Evolutionary conservation across 1,140 invertebrate genomes (phyloP), one percentile per base, ranked within the genome.

Genomic region (Bombus pascuorum): DNA sequence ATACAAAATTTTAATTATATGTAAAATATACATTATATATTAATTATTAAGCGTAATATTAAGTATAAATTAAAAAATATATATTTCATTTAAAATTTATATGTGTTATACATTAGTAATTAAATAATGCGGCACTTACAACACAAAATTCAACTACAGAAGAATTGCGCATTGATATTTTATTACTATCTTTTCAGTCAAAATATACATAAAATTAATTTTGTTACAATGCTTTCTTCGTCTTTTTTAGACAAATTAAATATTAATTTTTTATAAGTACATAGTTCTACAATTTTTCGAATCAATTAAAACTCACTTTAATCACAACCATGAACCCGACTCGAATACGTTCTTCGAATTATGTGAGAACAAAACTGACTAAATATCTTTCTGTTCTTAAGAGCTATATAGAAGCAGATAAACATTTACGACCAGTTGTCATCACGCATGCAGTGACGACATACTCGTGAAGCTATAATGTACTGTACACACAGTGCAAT

Each of bases 391-490:
- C n/a, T 71, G 34, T 22, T 76, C 34, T 76, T 37, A 72, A 28
- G 6, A 72, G 28, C 10, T 34, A 65, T n/a, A 66, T 66, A 32
- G 32, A 65, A 39, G n/a, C 4, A 79, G 76, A 85, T 85, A 80
- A 85, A 80, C 68, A 62, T 80, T 79, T 72, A 84, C 62, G 47
- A 47, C 53, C n/a, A 79, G 47, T 34, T 72, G 66, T 62, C 47
- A 57, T 57, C 37, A 79, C 39, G 66, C 18, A 15, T 62, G 53
- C 66, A 84, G 10, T 39, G 13, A 68, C 65, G 57, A n/a, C 12
- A 37, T 39, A 71, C 39, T 22, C 28, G 47, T n/a, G 42, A 39
- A n/a, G n/a, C 70, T 76, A 62, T n/a, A 62, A 59, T 25, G 0
- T 28, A n/a, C 2, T 13, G 12, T n/a, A n/a, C 3, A 62, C 28